phyloP scores from a whole-genome alignment of 2,888 invertebrate species.

The Dexiosoma caninum region DNA sequence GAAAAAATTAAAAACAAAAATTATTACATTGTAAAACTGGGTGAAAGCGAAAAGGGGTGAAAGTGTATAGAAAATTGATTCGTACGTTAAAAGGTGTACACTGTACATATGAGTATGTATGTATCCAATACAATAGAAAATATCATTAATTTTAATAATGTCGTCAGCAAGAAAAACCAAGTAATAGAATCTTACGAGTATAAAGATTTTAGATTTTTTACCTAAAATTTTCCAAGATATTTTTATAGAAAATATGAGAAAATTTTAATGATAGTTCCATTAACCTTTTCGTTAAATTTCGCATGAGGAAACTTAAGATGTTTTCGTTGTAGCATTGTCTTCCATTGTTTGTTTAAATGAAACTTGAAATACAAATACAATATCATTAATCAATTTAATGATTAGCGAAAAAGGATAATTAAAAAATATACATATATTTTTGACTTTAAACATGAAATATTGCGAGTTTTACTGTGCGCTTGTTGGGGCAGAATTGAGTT shows the following conservation, averaged over 20 bases:
- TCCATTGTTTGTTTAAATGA: not conserved
- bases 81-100: not conserved
- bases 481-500: too few species aligned
- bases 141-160: constrained; percentile 76
- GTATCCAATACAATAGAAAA: constrained; percentile 65
- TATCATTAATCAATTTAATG: constrained; percentile 53
- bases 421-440: too few species aligned
- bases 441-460: too few species aligned
- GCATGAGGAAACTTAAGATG: constrained; percentile 18
- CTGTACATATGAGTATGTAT: too few species aligned
- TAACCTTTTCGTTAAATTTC: not conserved
- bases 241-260: not conserved
- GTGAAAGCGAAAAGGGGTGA: constrained; percentile 11
- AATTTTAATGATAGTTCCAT: constrained; percentile 20
- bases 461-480: too few species aligned
- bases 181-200: not conserved
- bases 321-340: not conserved
- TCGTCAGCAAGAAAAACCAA: constrained; percentile 67
- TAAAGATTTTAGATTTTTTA: constrained; percentile 11
- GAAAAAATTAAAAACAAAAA: constrained; percentile 14
- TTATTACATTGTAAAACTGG: not conserved
- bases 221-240: not conserved
- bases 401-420: constrained; percentile 13
- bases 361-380: constrained; percentile 18
- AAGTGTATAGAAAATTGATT: not conserved